Conservation (phyloP, 2,797 vertebrate species). For the Podarcis siculus region DNA sequence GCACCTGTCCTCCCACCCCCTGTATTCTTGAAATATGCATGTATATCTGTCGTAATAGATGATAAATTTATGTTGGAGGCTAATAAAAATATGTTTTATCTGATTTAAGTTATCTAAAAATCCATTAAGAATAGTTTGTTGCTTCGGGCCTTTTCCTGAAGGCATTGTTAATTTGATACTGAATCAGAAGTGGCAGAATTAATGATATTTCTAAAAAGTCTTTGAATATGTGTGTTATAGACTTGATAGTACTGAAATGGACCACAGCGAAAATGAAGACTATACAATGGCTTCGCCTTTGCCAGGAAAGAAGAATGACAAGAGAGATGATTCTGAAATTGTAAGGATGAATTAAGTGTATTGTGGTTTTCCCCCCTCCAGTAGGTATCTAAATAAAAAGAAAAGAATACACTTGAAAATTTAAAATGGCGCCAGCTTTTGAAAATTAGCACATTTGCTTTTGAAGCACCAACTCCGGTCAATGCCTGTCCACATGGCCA, state of each 20-base stretch:
- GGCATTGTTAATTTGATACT: neutral
- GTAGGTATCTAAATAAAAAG: conserved; percentile 1
- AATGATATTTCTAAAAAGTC: conserved; percentile 12
- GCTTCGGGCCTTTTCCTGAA: neutral
- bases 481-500: too few relatives aligned
- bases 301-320: conserved; percentile 88
- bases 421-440: neutral
- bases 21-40: neutral
- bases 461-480: too few relatives aligned
- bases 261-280: conserved; percentile 98
- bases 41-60: neutral
- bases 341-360: conserved; percentile 77
- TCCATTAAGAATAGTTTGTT: neutral
- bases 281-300: conserved; percentile 84
- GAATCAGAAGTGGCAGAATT: neutral
- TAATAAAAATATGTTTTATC: neutral
- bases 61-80: neutral
- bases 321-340: conserved; percentile 87
- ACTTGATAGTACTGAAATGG: conserved; percentile 91
- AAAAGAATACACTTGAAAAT: neutral
- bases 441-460: neutral
- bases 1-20: too few relatives aligned
- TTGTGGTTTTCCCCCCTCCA: conserved; percentile 29
- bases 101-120: neutral
- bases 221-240: conserved; percentile 74